phyloP scores from a whole-genome alignment of 92 coral and sea anemone species.

The Hydrozoanthus gracilis region DNA sequence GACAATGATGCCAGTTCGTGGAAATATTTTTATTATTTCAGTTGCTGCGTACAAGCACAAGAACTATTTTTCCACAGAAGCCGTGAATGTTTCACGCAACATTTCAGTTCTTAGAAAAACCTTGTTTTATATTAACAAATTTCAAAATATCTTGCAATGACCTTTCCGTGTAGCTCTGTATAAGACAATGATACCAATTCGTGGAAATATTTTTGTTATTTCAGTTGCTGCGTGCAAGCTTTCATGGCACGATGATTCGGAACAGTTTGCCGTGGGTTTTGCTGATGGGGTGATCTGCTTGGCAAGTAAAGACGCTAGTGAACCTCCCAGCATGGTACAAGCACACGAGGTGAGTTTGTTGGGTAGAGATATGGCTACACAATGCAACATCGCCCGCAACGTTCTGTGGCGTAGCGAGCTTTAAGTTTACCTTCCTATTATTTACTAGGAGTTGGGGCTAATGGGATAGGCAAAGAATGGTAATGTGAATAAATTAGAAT shows the following conservation, averaged over 20 bases:
- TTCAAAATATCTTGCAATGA: too few species aligned
- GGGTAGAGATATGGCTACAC: neutral
- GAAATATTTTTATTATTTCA: constrained; percentile 24
- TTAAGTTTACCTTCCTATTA: too few species aligned
- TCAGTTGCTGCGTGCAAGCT: constrained; percentile 79
- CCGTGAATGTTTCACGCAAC: too few species aligned
- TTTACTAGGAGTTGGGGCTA: too few species aligned
- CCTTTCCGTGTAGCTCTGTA: neutral
- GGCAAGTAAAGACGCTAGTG: constrained; percentile 71
- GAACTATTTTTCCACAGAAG: too few species aligned
- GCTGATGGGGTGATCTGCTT: constrained; percentile 81
- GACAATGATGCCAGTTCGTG: neutral
- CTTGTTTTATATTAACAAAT: too few species aligned
- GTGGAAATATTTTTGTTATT: constrained; percentile 4
- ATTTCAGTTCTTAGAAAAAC: too few species aligned
- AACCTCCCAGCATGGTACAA: constrained; percentile 65
- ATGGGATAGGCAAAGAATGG: too few species aligned
- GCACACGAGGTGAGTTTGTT: constrained; percentile 70
- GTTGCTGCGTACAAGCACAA: constrained; percentile 81
- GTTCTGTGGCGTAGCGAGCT: too few species aligned
- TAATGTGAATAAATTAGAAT: too few species aligned
- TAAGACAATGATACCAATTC: neutral
- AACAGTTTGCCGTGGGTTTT: constrained; percentile 80
- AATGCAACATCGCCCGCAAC: neutral
- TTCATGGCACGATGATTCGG: constrained; percentile 85